phyloP scores from a whole-genome alignment of 2,113 vertebrate species.

The Hipposideros armiger region DNA sequence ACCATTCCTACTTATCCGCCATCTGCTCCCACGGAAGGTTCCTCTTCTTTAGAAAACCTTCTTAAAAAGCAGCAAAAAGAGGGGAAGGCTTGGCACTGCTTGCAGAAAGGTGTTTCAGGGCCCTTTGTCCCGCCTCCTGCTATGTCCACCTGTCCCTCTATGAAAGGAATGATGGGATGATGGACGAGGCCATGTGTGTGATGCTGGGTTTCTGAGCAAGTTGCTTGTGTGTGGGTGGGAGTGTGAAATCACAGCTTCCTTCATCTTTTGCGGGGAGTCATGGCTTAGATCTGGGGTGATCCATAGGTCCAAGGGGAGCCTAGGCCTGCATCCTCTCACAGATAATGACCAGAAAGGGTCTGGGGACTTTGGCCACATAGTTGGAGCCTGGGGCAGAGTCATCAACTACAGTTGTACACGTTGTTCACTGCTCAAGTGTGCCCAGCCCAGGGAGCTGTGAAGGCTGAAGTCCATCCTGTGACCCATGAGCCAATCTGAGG shows the following conservation, averaged over 20 bases:
- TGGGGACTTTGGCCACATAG: not conserved
- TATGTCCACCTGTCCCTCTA: not conserved
- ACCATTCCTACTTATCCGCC: conserved; percentile 93
- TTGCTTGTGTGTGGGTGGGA: not conserved
- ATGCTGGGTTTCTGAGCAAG: not conserved
- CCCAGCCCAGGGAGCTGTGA: not conserved
- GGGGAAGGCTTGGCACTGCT: conserved; percentile 62
- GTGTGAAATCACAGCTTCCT: not conserved
- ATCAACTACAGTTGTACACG: not conserved
- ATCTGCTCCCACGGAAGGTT: conserved; percentile 88
- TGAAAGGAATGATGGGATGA: not conserved
- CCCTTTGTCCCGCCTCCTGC: not conserved
- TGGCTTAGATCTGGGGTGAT: not conserved
- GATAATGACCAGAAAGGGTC: not conserved
- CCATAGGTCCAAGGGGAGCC: not conserved
- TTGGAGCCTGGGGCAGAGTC: not conserved
- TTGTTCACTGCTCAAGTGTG: not conserved
- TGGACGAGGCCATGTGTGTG: accelerated
- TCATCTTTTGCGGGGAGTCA: not conserved
- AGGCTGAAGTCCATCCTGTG: not conserved
- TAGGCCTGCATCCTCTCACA: not conserved
- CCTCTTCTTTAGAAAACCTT: conserved; percentile 86
- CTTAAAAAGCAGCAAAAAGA: conserved; percentile 79
- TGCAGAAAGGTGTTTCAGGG: not conserved
- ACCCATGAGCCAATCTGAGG: not conserved